These are phyloP conservation scores for Peribatodes rhomboidaria DNA, from an alignment of 2,888 invertebrate genomes.

Conservation along the genomic window DNA sequence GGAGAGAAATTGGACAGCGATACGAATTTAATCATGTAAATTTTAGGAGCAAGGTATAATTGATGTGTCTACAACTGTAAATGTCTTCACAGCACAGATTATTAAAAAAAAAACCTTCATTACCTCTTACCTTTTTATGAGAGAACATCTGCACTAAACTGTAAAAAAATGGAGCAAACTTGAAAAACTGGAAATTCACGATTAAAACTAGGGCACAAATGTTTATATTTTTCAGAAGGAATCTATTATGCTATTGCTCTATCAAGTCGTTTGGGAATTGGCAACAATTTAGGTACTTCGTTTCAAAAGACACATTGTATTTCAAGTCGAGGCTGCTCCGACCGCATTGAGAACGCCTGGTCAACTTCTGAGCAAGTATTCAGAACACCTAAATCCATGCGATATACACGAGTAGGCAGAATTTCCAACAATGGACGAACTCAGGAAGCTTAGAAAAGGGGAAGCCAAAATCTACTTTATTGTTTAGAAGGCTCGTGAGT, in stretches of 20 bases:
- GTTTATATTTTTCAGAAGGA: too few species aligned
- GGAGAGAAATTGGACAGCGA: conserved; percentile 5
- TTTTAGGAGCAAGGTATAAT: not conserved
- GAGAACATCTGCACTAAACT: too few species aligned
- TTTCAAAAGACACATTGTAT: conserved; percentile 32
- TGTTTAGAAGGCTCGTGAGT: not conserved
- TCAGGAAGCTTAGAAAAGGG: not conserved
- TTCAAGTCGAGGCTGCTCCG: conserved; percentile 12
- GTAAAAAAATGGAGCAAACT: too few species aligned
- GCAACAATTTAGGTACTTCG: not conserved
- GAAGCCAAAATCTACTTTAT: not conserved
- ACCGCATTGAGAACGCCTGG: conserved; percentile 23
- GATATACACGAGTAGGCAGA: conserved; percentile 34
- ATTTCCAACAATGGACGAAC: conserved; percentile 13
- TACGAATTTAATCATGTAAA: conserved; percentile 6
- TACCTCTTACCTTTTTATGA: too few species aligned
- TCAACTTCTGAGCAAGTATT: conserved; percentile 38
- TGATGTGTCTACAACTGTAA: too few species aligned
- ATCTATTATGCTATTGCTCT: too few species aligned
- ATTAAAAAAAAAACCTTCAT: too few species aligned
- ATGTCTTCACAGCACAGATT: too few species aligned
- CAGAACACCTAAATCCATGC: conserved; percentile 39
- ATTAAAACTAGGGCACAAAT: too few species aligned
- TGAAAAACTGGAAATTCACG: too few species aligned
- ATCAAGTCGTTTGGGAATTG: too few species aligned